These are phyloP conservation scores for Mesocentrotus franciscanus DNA, from an alignment of 53 echinoderm and acorn worm genomes.

Conservation along the genomic window DNA sequence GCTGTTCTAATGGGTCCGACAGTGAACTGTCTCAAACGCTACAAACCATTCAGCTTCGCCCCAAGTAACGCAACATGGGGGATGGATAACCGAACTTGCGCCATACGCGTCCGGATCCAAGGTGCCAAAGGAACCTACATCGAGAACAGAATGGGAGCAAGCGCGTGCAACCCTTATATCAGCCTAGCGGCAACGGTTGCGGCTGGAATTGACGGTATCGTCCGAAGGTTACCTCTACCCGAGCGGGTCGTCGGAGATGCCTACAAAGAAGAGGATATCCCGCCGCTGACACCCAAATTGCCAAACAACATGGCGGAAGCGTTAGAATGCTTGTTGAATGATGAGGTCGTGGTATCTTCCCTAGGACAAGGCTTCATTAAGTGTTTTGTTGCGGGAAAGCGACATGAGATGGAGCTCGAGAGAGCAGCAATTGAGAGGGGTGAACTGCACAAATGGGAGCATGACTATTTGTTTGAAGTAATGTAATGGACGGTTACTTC, in stretches of 20 bases:
- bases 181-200: slow-evolving; percentile 45
- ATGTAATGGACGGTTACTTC: slow-evolving; percentile 37
- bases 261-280: slow-evolving; percentile 65
- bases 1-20: slow-evolving; percentile 69
- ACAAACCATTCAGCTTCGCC: slow-evolving; percentile 50
- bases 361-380: slow-evolving; percentile 80
- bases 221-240: slow-evolving; percentile 73
- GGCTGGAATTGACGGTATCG: slow-evolving; percentile 59
- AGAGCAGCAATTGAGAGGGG: slow-evolving; percentile 65
- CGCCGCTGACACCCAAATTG: slow-evolving; percentile 61
- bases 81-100: slow-evolving; percentile 68
- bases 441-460: slow-evolving; percentile 65
- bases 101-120: slow-evolving; percentile 61
- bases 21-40: slow-evolving; percentile 69
- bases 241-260: slow-evolving; percentile 59
- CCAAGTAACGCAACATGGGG: slow-evolving; percentile 71
- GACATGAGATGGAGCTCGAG: slow-evolving; percentile 67
- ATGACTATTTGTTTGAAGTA: slow-evolving; percentile 67
- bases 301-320: slow-evolving; percentile 75
- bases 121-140: slow-evolving; percentile 79
- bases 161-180: slow-evolving; percentile 82
- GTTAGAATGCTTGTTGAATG: slow-evolving; percentile 71
- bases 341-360: slow-evolving; percentile 68
- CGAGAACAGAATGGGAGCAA: slow-evolving; percentile 83
- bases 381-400: slow-evolving; percentile 73